Conservation (phyloP, 2,888 invertebrate genomes). For the Drosophila buzzatii region DNA sequence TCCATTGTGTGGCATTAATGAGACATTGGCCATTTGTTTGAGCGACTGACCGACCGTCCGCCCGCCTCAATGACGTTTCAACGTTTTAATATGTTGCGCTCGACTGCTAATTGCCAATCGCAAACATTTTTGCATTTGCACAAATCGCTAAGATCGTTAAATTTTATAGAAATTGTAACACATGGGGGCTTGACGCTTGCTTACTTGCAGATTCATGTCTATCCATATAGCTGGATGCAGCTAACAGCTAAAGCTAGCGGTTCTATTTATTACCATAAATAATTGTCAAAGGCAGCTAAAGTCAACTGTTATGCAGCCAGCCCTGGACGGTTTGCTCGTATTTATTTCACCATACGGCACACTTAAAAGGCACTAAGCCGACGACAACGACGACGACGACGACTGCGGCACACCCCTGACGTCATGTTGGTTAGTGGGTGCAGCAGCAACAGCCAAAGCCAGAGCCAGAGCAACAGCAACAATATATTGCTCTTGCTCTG, state of each 20-base stretch:
- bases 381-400: constrained; percentile 17
- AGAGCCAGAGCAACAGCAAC: constrained; percentile 20
- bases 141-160: constrained; percentile 42
- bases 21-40: constrained; percentile 76
- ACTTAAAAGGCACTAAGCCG: constrained; percentile 74
- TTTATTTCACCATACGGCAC: constrained; percentile 77
- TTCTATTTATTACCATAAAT: constrained; percentile 81
- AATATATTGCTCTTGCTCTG: constrained; percentile 60
- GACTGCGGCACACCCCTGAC: constrained; percentile 72
- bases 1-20: constrained; percentile 77
- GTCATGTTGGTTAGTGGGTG: constrained; percentile 71
- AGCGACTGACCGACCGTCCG: constrained; percentile 55
- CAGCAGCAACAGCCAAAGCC: constrained; percentile 49
- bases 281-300: constrained; percentile 74
- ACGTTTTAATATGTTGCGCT: constrained; percentile 53
- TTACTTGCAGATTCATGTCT: constrained; percentile 29
- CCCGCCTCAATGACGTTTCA: constrained; percentile 55
- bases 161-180: constrained; percentile 62
- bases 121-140: constrained; percentile 31
- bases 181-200: constrained; percentile 47
- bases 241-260: constrained; percentile 54
- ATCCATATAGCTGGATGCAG: constrained; percentile 37
- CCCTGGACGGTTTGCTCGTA: constrained; percentile 59
- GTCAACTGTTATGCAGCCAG: constrained; percentile 69
- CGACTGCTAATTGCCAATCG: constrained; percentile 50